Percentiles rank a stretch among this genome's conserved stretches.
These are phyloP conservation scores for Ethmia dodecea DNA, from an alignment of 2,888 invertebrate genomes.

Conservation along the genomic window DNA sequence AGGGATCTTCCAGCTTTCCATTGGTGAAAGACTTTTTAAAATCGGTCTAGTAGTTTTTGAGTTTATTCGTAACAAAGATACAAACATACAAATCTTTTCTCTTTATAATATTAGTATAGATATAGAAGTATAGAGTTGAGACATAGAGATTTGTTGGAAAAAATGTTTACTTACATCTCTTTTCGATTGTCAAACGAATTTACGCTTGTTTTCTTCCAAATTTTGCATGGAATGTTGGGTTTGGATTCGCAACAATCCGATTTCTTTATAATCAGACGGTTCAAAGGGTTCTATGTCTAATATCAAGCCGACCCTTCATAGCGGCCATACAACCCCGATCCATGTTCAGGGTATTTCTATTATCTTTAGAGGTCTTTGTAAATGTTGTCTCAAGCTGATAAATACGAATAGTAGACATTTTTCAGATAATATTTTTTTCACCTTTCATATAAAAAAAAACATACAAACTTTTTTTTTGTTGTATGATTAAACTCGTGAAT, in stretches of 20 bases:
- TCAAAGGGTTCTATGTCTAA: conserved; percentile 3
- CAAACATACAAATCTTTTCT: no score
- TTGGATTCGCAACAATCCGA: conserved; percentile 2
- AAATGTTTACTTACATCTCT: no score
- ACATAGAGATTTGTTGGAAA: no score
- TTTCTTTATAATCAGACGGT: conserved; percentile 4
- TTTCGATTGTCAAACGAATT: no score
- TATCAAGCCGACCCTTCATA: conserved; percentile 4
- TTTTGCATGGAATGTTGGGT: background rate
- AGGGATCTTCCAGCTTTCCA: no score
- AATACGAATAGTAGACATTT: background rate
- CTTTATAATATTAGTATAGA: no score
- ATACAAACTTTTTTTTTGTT: background rate
- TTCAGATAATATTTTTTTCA: background rate
- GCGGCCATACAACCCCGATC: background rate
- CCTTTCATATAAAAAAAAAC: background rate
- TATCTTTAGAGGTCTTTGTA: background rate
- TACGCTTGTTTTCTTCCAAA: no score
- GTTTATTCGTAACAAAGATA: no score
- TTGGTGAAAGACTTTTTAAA: no score
- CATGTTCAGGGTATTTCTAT: background rate
- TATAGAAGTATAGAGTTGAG: no score
- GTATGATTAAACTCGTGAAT: background rate
- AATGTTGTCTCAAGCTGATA: background rate
- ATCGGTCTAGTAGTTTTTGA: no score